Conservation (phyloP, 2,888 invertebrate genomes). For the Melanargia galathea region DNA sequence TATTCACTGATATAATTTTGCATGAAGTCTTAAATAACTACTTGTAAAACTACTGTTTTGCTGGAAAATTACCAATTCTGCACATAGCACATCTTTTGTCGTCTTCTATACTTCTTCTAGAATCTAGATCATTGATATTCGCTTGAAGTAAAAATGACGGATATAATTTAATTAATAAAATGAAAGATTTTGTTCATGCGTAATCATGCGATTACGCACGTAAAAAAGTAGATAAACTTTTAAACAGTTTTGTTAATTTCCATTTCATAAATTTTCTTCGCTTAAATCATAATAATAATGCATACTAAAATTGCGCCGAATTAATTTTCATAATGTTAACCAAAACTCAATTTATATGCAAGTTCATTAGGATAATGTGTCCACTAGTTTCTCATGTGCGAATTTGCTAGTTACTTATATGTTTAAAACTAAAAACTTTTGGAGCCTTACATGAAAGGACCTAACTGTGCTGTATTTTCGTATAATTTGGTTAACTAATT, state of each 20-base stretch:
- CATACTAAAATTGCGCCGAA: constrained; percentile 14
- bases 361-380: constrained; percentile 54
- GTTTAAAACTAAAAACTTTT: constrained; percentile 39
- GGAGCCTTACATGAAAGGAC: constrained; percentile 30
- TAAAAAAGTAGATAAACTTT: no score
- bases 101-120: no score
- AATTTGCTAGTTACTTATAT: constrained; percentile 39
- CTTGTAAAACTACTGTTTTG: no score
- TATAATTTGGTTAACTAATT: constrained; percentile 30
- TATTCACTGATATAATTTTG: background rate
- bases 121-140: no score
- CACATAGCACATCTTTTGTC: no score
- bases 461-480: constrained; percentile 26
- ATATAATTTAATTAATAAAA: no score
- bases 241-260: background rate
- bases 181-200: no score
- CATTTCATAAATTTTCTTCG: constrained; percentile 6
- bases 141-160: no score
- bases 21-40: background rate
- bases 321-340: constrained; percentile 38
- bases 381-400: constrained; percentile 37
- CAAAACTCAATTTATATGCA: constrained; percentile 47
- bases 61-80: no score
- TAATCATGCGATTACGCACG: background rate
- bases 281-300: background rate